Base-by-base conservation (phyloP, 2,113 vertebrate genomes). In the Notechis scutatus region DNA sequence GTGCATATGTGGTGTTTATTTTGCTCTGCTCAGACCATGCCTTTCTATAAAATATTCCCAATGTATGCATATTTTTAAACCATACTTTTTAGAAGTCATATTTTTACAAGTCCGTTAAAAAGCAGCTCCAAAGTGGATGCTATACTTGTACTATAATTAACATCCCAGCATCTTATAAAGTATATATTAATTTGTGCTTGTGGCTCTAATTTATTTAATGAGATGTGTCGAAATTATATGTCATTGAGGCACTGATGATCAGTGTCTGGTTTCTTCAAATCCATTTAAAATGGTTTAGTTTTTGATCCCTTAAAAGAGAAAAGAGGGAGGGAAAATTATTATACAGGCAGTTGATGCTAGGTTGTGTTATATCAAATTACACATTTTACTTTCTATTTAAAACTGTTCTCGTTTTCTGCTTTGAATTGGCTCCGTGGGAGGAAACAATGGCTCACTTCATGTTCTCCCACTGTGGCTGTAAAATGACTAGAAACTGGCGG, bases 131-230 rank as follows among this genome's bases (percentile, higher is more conserved):
- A 88, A 50, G 52, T 69, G 52, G 39, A 50, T 57, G 45, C 74
- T 56, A 47, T 81, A 74, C 18, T 47, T 81, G 34, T 52, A 50
- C 20, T n/a, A 42, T 74, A 74, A 92, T 92, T 92, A 89, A 88
- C 42, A 54, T 54, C 47, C 50, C 61, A n/a, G 50, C 92, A 50
- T 57, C 64, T 15, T 87, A 12, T 64, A 56, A 69, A 81, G 50
- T 88, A 59, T n/a, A 64, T 88, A 57, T 61, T 59, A 50, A 93
- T 91, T 91, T 88, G n/a, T 56, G 11, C 61, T 69, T 91, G 90
- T 88, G 47, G 90, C 88, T 92, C 14, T 81, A 52, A 26, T 24
- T 29, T 39, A 34, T 29, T 85, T 39, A 50, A 57, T 29, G 26
- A 91, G 29, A 42, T 57, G 29, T 15, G 39, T 88, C 5, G 29